Evolutionary conservation across 2,113 vertebrate genomes (phyloP), one percentile per base, ranked within the genome.

Genomic region (Gobio gobio): DNA sequence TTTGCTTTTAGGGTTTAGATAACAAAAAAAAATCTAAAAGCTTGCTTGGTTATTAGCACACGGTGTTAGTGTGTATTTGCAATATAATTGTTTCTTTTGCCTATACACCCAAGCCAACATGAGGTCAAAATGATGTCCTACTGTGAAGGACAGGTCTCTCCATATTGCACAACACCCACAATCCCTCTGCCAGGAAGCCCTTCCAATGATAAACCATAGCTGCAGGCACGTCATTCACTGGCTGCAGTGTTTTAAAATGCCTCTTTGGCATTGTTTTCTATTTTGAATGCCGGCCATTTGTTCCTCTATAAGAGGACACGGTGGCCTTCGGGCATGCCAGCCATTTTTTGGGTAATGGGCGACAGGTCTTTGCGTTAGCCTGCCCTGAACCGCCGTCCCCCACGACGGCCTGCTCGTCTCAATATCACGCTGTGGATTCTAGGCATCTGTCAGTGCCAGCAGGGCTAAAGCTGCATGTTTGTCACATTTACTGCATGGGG

Each of bases 401-500:
- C 85, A 70, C 84, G 9, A 72, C 76, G 2, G 13, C 14, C 66
- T 8, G 3, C 45, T 26, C 72, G 54, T 76, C 61, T 58, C 61
- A 86, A 33, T 73, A 76, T 49, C 61, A 77, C 36, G 22, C 68
- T 14, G 7, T 56, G 68, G 83, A 56, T 86, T 84, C 66, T 82
- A 66, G 76, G 18, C 54, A n/a, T 51, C 45, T n/a, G n/a, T 73
- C 24, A 33, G 66, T 43, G 82, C 20, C 75, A 76, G 77, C 78
- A 87, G 18, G 36, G 58, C 81, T 66, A 79, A 63, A 87, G 85
- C 89, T 88, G 88, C 86, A 83, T 87, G 81, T 91, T 93, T 93
- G 92, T 91, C 93, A 90, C 90, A 92, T 94, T 29, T 94, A 92
- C 92, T 91, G 86, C 86, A 58, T 86, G 81, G 49, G 64, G 77